Evolutionary conservation across 2,797 vertebrate species (phyloP).

Genomic region (Cetoscarus ocellatus): DNA sequence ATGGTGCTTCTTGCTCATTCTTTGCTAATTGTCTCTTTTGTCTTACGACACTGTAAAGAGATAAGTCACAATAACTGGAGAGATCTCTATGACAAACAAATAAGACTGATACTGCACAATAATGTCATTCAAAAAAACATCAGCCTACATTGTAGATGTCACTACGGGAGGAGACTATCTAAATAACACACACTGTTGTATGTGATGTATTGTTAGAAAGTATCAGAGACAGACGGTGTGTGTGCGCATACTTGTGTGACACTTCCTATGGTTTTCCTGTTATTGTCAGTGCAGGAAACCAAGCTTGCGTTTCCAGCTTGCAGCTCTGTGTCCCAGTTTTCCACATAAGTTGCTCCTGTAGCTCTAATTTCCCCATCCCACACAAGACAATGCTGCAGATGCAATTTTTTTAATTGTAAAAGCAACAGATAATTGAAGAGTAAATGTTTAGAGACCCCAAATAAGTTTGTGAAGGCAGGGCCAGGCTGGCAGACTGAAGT

Average conservation of each 20-base stretch:
- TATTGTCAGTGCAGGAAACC: constrained; percentile 77
- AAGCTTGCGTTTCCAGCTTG: constrained; percentile 32
- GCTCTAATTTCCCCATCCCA: background rate
- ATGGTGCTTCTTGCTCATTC: no score
- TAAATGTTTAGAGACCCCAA: background rate
- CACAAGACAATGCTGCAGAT: background rate
- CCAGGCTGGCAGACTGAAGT: background rate
- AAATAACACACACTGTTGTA: constrained; percentile 20
- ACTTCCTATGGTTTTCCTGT: constrained; percentile 77
- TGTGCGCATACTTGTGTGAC: constrained; percentile 17
- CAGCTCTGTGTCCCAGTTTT: constrained; percentile 32
- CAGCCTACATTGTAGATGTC: background rate
- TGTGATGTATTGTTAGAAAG: constrained; percentile 17
- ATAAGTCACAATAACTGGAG: constrained; percentile 18
- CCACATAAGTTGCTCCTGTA: constrained; percentile 1
- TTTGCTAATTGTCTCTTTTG: background rate
- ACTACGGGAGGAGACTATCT: constrained; percentile 35
- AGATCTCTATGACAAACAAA: background rate
- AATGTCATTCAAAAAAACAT: constrained; percentile 14
- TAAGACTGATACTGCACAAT: background rate
- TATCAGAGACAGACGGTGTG: constrained; percentile 8
- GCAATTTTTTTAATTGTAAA: background rate
- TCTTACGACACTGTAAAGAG: background rate
- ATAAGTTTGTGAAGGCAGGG: background rate
- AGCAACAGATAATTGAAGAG: background rate